Base-by-base conservation (phyloP, 2,113 vertebrate species). In the Cavia aperea region DNA sequence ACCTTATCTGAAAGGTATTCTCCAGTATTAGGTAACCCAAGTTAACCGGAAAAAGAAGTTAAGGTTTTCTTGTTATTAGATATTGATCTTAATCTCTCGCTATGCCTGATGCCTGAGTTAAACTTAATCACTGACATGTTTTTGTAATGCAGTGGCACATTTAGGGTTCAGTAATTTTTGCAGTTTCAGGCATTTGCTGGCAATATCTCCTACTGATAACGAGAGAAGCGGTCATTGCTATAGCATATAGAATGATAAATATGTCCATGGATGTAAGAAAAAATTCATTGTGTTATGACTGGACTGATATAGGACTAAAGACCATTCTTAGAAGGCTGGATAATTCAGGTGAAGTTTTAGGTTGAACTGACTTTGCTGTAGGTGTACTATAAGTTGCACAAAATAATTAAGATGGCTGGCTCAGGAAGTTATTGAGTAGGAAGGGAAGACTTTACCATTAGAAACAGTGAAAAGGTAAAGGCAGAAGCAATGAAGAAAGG, bases 131-230 rank as follows among this genome's bases (percentile, higher is more conserved):
- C 21, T 33, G 8, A 3, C 23, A 2, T 66, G 18, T 24, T 36
- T 13, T 19, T 7, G 29, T 63, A 46, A 24, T 24, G 18, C 46
- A 63, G 18, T 0, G 18, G 39, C 16, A 46, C 18, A 85, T 46
- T 23, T 66, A 36, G 62, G 5, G 6, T 51, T 49, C 19, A 51
- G 5, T 23, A 66, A 19, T 66, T 11, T 46, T n/a, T 54, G 18
- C 26, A 62, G 7, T 85, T 84, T 36, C 43, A 33, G 29, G 36
- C 33, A 87, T 56, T 24, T 29, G 10, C n/a, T 54, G n/a, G 54
- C 24, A 23, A 6, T 19, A 33, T 15, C 8, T 2, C 5, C 4
- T 13, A 65, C 0, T 0, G 5, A 39, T 12, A 56, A 54, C 7
- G 12, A 31, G 7, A 31, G 51, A n/a, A 36, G 7, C 2, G 43